Percentiles rank a stretch among this genome's conserved stretches.
Conservation (phyloP, 1,140 invertebrate species). For the Tigriopus japonicus region DNA sequence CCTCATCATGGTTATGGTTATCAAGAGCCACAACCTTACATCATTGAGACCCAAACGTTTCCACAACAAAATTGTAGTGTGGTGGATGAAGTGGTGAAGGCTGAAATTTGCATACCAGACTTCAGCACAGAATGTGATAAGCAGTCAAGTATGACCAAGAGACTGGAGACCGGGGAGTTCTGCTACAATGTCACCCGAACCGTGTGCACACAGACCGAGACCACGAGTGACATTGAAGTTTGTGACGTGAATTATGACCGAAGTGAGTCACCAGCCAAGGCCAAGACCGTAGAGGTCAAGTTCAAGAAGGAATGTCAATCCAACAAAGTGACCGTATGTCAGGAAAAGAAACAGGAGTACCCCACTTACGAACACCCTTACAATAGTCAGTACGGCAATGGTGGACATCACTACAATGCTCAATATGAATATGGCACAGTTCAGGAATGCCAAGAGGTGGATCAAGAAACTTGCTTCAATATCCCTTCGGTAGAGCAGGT, state of each 20-base stretch:
- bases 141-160: neutral
- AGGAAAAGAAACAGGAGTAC: neutral
- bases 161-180: neutral
- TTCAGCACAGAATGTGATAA: neutral
- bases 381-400: neutral
- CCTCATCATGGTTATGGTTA: neutral
- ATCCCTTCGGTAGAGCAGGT: neutral
- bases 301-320: neutral
- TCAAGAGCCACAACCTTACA: neutral
- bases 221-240: conserved; percentile 1
- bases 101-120: conserved; percentile 8
- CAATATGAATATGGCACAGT: neutral
- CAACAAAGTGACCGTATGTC: conserved; percentile 5
- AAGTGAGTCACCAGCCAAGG: neutral
- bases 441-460: conserved; percentile 9
- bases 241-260: neutral
- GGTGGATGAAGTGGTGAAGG: neutral
- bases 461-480: conserved; percentile 14
- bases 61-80: conserved; percentile 10
- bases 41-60: no score
- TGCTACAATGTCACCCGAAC: neutral
- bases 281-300: conserved; percentile 9
- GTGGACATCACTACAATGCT: neutral
- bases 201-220: conserved; percentile 6
- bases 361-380: neutral